phyloP scores from a whole-genome alignment of 2,888 invertebrate species.

The Hartigia nigra region DNA sequence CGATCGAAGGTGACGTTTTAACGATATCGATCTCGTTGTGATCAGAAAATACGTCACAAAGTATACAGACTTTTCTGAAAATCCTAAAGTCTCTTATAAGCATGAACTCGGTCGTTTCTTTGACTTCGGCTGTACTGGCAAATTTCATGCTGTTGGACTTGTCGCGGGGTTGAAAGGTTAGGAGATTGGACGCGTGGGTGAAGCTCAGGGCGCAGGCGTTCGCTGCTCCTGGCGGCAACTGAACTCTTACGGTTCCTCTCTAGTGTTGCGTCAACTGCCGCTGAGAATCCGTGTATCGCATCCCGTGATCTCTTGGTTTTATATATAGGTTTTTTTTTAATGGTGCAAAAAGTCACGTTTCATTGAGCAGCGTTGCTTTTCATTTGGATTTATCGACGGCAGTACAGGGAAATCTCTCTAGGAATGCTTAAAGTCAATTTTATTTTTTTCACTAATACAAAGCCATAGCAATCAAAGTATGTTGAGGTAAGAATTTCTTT shows the following conservation, averaged over 20 bases:
- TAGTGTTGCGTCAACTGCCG: slow-evolving; percentile 61
- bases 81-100: not conserved
- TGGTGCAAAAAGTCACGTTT: not conserved
- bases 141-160: not conserved
- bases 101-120: not conserved
- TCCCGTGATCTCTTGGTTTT: not conserved
- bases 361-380: not conserved
- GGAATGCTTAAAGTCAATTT: not conserved
- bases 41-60: no score
- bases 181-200: not conserved
- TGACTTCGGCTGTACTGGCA: not conserved
- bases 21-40: no score
- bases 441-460: not conserved
- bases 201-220: slow-evolving; percentile 52
- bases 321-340: not conserved
- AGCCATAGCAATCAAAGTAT: not conserved
- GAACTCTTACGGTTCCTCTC: slow-evolving; percentile 43
- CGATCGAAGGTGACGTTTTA: no score
- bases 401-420: not conserved
- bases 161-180: not conserved
- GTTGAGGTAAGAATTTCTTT: not conserved
- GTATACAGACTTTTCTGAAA: no score
- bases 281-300: slow-evolving; percentile 44
- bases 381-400: not conserved
- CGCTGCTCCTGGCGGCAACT: slow-evolving; percentile 45